Evolutionary conservation across 2,113 vertebrate genomes (phyloP), one percentile per base, ranked within the genome.

Genomic region (Aegithalos caudatus): DNA sequence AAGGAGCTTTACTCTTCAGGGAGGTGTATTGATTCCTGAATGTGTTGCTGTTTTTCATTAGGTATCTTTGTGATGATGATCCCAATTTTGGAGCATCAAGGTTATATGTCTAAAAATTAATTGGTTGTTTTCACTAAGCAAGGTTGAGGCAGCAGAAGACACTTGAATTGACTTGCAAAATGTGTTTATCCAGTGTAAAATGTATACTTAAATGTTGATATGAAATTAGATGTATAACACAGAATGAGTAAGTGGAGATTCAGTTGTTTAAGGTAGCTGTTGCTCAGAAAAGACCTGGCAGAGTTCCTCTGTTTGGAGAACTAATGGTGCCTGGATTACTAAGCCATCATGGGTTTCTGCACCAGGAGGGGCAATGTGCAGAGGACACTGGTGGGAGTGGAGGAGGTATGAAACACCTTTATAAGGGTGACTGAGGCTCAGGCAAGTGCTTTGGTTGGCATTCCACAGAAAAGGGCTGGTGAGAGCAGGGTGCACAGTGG

Each of bases 181-280:
- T 45, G 27, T 33, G 5, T 58, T 82, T 31, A 33, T 33, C 23
- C 14, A 9, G 16, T 82, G 19, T 27, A 66, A 54, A 47, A 38
- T 0, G 0, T 7, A 4, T 2, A 3, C 28, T 80, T n/a, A 47
- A 28, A 33, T 25, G 9, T 5, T 17, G 11, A 9, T n/a, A 12
- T 1, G 20, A 24, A 56, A 45, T 78, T 50, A 35, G 19, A 51
- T 20, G 24, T 78, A 42, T 31, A 50, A 44, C 19, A 28, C 14
- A 53, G 5, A 71, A 6, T 12, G 38, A 61, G 2, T 29, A 29
- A 6, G 5, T 38, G 42, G 16, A 17, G 13, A 4, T 62, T 22
- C 2, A 27, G 6, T 56, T 33, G 35, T 24, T n/a, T 5, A 33
- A 54, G 64, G 56, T 15, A 58, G 38, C 42, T 81, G 15, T 37